Evolutionary conservation across 2,113 vertebrate species (phyloP).

Genomic region (Datnioides undecimradiatus): DNA sequence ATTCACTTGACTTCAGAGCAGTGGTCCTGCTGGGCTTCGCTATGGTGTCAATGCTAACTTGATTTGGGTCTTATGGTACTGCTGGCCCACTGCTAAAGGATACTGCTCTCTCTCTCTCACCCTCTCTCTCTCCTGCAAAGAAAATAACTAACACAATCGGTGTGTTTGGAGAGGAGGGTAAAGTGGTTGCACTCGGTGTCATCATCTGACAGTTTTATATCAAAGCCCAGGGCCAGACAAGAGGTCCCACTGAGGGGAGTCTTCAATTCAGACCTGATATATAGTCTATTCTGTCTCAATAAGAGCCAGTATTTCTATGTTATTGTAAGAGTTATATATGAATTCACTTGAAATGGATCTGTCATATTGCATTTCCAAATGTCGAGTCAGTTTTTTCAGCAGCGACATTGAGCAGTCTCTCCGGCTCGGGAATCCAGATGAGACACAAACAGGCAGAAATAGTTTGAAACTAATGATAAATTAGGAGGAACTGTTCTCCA

Average conservation of each 20-base stretch:
- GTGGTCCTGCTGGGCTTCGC: constrained; percentile 36
- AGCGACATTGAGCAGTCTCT: neutral
- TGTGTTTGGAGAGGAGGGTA: constrained; percentile 34
- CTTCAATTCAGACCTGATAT: constrained; percentile 39
- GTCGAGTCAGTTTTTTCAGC: constrained; percentile 6
- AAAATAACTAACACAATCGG: constrained; percentile 14
- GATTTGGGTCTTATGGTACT: constrained; percentile 46
- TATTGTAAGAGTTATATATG: constrained; percentile 8
- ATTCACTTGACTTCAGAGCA: constrained; percentile 53
- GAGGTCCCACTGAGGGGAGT: constrained; percentile 47
- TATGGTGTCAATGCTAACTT: constrained; percentile 35
- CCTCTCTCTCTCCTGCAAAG: constrained; percentile 11
- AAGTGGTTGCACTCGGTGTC: constrained; percentile 71
- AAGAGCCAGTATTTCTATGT: constrained; percentile 11
- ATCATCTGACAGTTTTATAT: constrained; percentile 75
- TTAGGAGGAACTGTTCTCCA: neutral
- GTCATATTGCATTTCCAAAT: constrained; percentile 37
- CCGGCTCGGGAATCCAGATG: constrained; percentile 1
- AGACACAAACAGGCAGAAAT: neutral
- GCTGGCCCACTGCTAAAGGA: constrained; percentile 1
- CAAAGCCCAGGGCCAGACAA: constrained; percentile 67
- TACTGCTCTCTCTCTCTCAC: neutral
- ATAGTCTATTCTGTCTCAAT: constrained; percentile 36
- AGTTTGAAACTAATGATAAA: constrained; percentile 34
- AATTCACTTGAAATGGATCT: constrained; percentile 25